Evolutionary conservation across 2,888 invertebrate species (phyloP).

Genomic region (Tinea semifulvella): DNA sequence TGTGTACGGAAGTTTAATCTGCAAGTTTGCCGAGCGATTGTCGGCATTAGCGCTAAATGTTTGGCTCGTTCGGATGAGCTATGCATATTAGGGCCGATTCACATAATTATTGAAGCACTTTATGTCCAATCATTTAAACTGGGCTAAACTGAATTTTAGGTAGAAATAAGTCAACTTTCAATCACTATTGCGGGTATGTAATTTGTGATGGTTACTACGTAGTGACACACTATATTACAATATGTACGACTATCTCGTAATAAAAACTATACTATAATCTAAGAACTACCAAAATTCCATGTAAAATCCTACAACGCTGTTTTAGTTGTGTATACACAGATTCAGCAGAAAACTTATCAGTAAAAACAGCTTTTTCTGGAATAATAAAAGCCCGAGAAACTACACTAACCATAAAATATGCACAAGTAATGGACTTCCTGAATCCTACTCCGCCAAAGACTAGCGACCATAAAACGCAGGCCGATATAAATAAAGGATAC

Average conservation of each 20-base stretch:
- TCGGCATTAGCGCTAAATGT: neutral
- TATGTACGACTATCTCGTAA: too few relatives aligned
- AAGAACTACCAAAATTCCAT: too few relatives aligned
- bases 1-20: conserved; percentile 5
- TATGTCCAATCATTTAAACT: neutral
- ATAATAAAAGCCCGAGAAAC: neutral
- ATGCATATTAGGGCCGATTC: conserved; percentile 3
- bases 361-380: neutral
- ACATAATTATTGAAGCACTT: conserved; percentile 1
- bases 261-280: too few relatives aligned
- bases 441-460: conserved; percentile 9
- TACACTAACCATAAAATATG: conserved; percentile 10
- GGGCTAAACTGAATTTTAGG: neutral
- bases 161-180: neutral
- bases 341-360: neutral
- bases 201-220: too few relatives aligned
- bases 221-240: too few relatives aligned
- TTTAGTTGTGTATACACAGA: neutral
- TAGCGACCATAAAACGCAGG: conserved; percentile 12
- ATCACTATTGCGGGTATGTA: too few relatives aligned
- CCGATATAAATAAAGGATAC: neutral
- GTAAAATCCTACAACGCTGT: too few relatives aligned
- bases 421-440: conserved; percentile 8
- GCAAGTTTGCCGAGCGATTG: conserved; percentile 1
- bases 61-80: neutral